Conservation (phyloP, 92 coral and sea anemone genomes). For the Galaxea fascicularis region DNA sequence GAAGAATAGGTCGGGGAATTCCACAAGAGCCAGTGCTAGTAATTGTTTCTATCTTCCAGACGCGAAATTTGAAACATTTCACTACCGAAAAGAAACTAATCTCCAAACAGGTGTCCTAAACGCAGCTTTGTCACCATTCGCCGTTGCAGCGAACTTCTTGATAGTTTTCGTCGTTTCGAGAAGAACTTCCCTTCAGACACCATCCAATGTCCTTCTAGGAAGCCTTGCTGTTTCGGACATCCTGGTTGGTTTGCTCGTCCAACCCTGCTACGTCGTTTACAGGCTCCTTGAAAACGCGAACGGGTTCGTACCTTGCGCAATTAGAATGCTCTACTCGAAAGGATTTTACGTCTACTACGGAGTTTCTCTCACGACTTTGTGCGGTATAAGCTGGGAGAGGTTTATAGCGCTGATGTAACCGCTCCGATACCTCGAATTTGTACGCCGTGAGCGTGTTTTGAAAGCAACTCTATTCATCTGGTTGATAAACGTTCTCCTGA, state of each 20-base stretch:
- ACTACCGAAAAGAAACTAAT: constrained; percentile 59
- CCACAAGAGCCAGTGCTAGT: not conserved
- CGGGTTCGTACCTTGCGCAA: constrained; percentile 68
- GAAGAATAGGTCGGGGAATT: not conserved
- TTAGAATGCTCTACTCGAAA: constrained; percentile 71
- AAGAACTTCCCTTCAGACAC: constrained; percentile 54
- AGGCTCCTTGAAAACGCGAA: constrained; percentile 68
- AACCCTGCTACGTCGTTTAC: constrained; percentile 74
- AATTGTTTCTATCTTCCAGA: constrained; percentile 72
- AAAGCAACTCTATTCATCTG: constrained; percentile 59
- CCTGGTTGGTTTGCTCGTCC: constrained; percentile 72
- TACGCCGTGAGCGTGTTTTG: constrained; percentile 52
- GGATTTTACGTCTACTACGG: constrained; percentile 81
- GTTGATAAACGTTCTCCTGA: constrained; percentile 60
- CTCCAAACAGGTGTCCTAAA: constrained; percentile 70
- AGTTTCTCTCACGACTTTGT: constrained; percentile 82
- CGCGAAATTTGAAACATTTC: constrained; percentile 63
- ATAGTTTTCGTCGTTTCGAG: constrained; percentile 56
- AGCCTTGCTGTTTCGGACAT: constrained; percentile 77
- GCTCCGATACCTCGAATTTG: constrained; percentile 65
- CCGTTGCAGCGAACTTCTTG: constrained; percentile 67
- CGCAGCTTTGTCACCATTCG: constrained; percentile 72
- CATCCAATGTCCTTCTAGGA: constrained; percentile 75
- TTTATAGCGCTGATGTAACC: constrained; percentile 67
- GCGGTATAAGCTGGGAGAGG: constrained; percentile 86